Evolutionary conservation across 2,888 invertebrate species (phyloP).

Genomic region (Tipula confusa): DNA sequence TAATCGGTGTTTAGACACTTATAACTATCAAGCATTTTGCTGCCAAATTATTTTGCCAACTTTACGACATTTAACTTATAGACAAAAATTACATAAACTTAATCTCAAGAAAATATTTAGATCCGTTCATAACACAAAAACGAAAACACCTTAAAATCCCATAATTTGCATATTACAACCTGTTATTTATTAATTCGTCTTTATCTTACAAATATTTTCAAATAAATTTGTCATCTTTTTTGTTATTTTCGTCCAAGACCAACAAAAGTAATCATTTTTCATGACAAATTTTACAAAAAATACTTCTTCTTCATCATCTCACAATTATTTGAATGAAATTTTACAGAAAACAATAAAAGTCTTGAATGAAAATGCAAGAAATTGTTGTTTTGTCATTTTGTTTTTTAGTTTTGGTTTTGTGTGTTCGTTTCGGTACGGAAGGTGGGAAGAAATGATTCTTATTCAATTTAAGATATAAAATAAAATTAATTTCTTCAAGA

Average conservation of each 20-base stretch:
- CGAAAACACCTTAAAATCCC: conserved; percentile 14
- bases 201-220: conserved; percentile 20
- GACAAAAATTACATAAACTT: not conserved
- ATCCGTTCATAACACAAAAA: not conserved
- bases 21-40: no score
- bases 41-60: no score
- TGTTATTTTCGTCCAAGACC: not conserved
- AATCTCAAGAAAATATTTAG: conserved; percentile 8
- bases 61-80: not conserved
- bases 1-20: no score
- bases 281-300: not conserved
- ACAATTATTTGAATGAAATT: not conserved
- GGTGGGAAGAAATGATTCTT: conserved; percentile 12
- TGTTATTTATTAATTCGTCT: not conserved
- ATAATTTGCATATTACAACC: conserved; percentile 25
- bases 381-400: conserved; percentile 4
- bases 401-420: not conserved
- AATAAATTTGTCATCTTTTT: not conserved
- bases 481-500: not conserved
- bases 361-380: conserved; percentile 20
- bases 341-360: conserved; percentile 12
- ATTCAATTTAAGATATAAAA: conserved; percentile 25
- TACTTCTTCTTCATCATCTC: not conserved
- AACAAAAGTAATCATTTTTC: conserved; percentile 6
- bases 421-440: not conserved